Conservation (phyloP, 2,888 invertebrate genomes). For the Microctonus hyperodae region DNA sequence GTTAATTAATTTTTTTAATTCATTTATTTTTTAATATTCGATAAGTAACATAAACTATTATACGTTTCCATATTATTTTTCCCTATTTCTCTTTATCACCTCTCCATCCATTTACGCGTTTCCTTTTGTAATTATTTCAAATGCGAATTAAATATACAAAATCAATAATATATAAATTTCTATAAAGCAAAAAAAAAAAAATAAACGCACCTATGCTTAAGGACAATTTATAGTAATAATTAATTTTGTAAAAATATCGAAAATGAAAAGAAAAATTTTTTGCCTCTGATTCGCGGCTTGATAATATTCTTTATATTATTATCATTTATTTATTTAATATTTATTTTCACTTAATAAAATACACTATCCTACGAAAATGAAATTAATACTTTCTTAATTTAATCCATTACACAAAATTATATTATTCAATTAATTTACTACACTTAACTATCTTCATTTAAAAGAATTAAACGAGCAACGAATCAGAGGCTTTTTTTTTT, state of each 20-base stretch:
- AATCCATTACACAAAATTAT: slow-evolving; percentile 12
- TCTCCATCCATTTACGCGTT: too few relatives aligned
- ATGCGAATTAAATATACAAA: background rate
- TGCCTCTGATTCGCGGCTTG: slow-evolving; percentile 52
- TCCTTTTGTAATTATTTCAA: too few relatives aligned
- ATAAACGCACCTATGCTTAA: slow-evolving; percentile 39
- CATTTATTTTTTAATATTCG: too few relatives aligned
- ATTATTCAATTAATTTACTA: slow-evolving; percentile 16
- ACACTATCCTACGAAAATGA: background rate
- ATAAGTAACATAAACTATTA: too few relatives aligned
- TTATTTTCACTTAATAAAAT: background rate
- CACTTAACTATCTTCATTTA: slow-evolving; percentile 28
- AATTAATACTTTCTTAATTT: background rate
- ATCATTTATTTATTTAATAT: slow-evolving; percentile 10
- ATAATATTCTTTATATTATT: slow-evolving; percentile 14
- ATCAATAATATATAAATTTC: slow-evolving; percentile 7
- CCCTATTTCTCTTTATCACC: background rate
- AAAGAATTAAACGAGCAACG: slow-evolving; percentile 28
- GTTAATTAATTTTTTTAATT: background rate
- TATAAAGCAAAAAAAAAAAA: slow-evolving; percentile 27
- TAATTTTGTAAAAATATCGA: slow-evolving; percentile 35
- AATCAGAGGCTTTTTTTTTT: slow-evolving; percentile 46
- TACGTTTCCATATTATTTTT: background rate
- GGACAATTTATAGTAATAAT: slow-evolving; percentile 45
- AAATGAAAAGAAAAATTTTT: slow-evolving; percentile 37